These are phyloP conservation scores for Aythya baeri DNA, from an alignment of 2,113 vertebrate species.

Conservation along the genomic window DNA sequence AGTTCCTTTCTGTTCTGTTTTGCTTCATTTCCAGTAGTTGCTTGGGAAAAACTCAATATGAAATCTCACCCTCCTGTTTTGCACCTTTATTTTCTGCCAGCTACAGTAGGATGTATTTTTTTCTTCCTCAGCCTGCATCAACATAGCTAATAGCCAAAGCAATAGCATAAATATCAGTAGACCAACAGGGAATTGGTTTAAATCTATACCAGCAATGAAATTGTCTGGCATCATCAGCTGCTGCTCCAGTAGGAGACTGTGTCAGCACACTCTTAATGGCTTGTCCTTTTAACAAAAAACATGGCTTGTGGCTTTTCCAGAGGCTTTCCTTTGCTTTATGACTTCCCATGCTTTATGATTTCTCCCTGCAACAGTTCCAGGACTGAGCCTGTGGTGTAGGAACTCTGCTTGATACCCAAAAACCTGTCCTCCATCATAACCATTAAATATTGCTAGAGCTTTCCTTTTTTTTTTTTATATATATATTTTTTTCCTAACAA, in stretches of 20 bases:
- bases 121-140: neutral
- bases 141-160: neutral
- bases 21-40: neutral
- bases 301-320: slow-evolving; percentile 4
- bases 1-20: neutral
- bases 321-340: neutral
- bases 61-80: neutral
- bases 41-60: neutral
- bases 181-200: slow-evolving; percentile 12
- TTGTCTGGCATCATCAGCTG: neutral
- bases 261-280: neutral
- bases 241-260: neutral
- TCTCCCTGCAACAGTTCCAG: neutral
- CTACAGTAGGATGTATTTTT: neutral
- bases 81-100: neutral
- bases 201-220: neutral
- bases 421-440: neutral
- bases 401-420: neutral
- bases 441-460: neutral
- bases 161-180: slow-evolving; percentile 22
- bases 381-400: neutral
- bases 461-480: neutral
- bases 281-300: neutral
- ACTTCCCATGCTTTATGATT: neutral
- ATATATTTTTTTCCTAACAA: neutral